Conservation (phyloP, 1,140 invertebrate genomes). For the Asbolus verrucosus region DNA sequence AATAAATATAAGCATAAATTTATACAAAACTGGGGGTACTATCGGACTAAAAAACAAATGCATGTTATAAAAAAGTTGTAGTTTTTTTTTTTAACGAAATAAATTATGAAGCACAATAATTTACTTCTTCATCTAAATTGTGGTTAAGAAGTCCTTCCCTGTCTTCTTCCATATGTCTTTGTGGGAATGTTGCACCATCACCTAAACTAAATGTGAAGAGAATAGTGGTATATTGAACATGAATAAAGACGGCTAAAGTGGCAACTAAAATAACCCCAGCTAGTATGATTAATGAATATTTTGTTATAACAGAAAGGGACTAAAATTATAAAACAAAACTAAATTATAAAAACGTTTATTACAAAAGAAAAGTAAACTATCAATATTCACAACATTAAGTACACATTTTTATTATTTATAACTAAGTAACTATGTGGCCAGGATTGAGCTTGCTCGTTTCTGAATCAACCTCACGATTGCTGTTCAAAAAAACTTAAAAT, state of each 20-base stretch:
- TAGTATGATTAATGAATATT: conserved; percentile 26
- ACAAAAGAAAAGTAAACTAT: conserved; percentile 46
- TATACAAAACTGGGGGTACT: no score
- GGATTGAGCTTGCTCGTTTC: conserved; percentile 59
- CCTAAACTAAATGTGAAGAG: conserved; percentile 78
- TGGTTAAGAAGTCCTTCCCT: conserved; percentile 77
- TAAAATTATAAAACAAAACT: conserved; percentile 53
- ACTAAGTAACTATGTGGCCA: conserved; percentile 51
- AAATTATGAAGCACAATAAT: conserved; percentile 35
- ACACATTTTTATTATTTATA: conserved; percentile 49
- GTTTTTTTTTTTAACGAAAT: not conserved
- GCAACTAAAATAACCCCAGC: conserved; percentile 22
- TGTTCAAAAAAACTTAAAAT: conserved; percentile 56
- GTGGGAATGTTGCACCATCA: conserved; percentile 87
- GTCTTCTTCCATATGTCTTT: conserved; percentile 83
- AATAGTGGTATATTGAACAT: conserved; percentile 46
- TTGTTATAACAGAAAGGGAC: conserved; percentile 27
- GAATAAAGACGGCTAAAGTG: conserved; percentile 14
- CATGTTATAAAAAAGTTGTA: conserved; percentile 19
- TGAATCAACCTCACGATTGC: conserved; percentile 55
- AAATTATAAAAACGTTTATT: conserved; percentile 55
- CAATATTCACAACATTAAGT: conserved; percentile 49
- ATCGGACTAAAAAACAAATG: not conserved
- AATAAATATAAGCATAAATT: no score
- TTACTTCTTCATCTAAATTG: conserved; percentile 52